Conservation (phyloP, 1,140 invertebrate species). For the Chionoecetes opilio region DNA sequence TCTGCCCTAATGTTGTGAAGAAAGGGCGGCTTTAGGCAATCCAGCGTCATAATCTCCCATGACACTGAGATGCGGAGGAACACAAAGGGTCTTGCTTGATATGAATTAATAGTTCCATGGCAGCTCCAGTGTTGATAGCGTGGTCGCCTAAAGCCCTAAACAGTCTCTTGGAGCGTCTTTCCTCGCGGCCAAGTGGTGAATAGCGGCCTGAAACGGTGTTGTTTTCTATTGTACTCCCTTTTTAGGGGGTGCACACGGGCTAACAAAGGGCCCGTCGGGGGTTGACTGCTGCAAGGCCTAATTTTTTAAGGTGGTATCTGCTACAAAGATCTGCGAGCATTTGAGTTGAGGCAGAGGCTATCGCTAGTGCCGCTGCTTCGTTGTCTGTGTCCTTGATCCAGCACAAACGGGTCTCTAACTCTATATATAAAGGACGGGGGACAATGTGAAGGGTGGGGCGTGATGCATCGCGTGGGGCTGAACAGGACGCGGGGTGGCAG, state of each 20-base stretch:
- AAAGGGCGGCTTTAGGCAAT: background rate
- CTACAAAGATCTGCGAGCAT: too few relatives aligned
- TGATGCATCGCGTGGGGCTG: background rate
- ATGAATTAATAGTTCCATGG: background rate
- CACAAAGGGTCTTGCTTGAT: background rate
- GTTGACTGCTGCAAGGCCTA: too few relatives aligned
- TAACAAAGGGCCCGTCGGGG: too few relatives aligned
- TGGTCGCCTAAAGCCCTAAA: background rate
- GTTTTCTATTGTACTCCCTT: too few relatives aligned
- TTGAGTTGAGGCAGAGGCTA: too few relatives aligned
- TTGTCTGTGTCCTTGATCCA: too few relatives aligned
- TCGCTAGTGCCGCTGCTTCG: too few relatives aligned
- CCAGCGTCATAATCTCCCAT: background rate
- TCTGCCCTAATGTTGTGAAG: background rate
- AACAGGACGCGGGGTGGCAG: background rate
- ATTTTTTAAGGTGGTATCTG: too few relatives aligned
- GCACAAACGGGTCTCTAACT: too few relatives aligned
- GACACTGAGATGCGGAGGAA: background rate
- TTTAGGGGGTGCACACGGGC: too few relatives aligned
- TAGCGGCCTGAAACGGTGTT: background rate
- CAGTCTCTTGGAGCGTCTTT: background rate
- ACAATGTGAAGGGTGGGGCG: background rate
- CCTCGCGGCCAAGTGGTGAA: background rate
- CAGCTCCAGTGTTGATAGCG: background rate
- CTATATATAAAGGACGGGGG: background rate